Evolutionary conservation across 1,140 invertebrate species (phyloP).

Genomic region (Planococcus citri): DNA sequence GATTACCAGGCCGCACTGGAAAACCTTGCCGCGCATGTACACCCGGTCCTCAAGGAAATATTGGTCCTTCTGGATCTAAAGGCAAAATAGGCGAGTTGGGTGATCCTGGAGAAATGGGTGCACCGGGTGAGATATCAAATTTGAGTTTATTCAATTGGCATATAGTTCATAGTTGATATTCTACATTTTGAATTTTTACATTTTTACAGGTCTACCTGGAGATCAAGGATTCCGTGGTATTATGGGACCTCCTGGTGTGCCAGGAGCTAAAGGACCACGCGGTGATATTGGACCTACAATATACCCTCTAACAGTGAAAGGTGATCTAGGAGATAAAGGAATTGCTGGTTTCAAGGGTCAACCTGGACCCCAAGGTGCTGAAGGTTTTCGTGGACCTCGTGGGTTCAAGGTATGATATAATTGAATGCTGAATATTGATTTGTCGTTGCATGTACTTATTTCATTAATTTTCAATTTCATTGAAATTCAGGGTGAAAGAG

Average conservation of each 20-base stretch:
- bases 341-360: slow-evolving; percentile 21
- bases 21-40: slow-evolving; percentile 29
- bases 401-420: too few species aligned
- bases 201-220: slow-evolving; percentile 21
- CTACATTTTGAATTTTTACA: neutral
- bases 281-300: slow-evolving; percentile 22
- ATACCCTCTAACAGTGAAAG: slow-evolving; percentile 36
- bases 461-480: slow-evolving; percentile 1
- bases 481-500: slow-evolving; percentile 21
- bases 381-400: too few species aligned
- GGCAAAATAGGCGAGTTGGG: slow-evolving; percentile 34
- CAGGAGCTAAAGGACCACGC: slow-evolving; percentile 25
- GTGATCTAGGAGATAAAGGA: slow-evolving; percentile 29
- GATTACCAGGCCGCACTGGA: slow-evolving; percentile 46
- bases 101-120: slow-evolving; percentile 30
- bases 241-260: slow-evolving; percentile 36
- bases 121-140: slow-evolving; percentile 30
- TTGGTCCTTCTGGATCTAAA: slow-evolving; percentile 47
- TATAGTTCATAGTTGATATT: neutral
- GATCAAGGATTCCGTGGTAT: slow-evolving; percentile 34
- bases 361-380: too few species aligned
- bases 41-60: slow-evolving; percentile 35
- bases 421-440: neutral
- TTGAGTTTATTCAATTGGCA: neutral
- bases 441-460: neutral